phyloP scores from a whole-genome alignment of 2,113 vertebrate species.

The Fregata magnificens region DNA sequence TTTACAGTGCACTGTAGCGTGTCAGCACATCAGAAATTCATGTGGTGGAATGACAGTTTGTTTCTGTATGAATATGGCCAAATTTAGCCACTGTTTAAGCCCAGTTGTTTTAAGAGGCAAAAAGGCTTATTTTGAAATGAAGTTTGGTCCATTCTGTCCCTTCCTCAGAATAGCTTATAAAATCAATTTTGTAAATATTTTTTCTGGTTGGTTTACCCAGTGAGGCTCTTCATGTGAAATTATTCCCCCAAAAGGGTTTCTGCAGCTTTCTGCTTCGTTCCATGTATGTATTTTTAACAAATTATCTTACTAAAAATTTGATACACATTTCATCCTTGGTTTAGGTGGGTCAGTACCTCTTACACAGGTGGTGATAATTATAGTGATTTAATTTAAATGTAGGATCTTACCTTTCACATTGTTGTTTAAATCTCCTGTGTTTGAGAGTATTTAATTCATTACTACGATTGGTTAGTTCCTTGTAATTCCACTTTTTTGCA shows the following conservation, averaged over 20 bases:
- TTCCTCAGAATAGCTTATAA: background rate
- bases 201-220: background rate
- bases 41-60: background rate
- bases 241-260: background rate
- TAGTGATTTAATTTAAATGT: background rate
- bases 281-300: background rate
- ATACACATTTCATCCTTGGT: background rate
- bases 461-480: background rate
- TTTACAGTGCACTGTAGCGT: rapidly evolving
- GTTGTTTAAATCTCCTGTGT: background rate
- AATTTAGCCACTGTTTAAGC: background rate
- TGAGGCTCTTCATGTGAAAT: background rate
- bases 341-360: background rate
- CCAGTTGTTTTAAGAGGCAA: background rate
- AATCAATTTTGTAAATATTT: background rate
- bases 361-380: background rate
- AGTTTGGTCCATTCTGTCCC: background rate
- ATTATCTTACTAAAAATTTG: background rate
- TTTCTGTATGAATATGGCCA: background rate
- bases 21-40: background rate
- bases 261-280: background rate
- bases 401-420: background rate
- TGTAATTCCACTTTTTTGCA: background rate
- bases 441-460: background rate
- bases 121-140: background rate